Evolutionary conservation across 2,113 vertebrate species (phyloP).

Genomic region (Microcebus ravelobensis): DNA sequence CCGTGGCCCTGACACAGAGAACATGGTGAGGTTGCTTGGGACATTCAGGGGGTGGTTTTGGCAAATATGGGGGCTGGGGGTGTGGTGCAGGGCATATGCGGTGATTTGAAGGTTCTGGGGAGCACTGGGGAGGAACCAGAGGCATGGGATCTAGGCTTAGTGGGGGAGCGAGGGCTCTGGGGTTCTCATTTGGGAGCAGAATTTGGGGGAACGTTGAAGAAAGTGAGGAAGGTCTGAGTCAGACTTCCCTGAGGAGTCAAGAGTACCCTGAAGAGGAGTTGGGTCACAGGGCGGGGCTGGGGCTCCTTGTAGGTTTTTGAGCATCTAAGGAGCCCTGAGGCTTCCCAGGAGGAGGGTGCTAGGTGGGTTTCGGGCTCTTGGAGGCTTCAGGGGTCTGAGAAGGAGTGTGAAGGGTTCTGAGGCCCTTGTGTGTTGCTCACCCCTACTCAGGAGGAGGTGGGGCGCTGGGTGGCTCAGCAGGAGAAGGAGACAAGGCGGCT

Average conservation of each 20-base stretch:
- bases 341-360: background rate
- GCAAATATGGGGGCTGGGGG: background rate
- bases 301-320: background rate
- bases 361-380: background rate
- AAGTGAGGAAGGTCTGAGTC: background rate
- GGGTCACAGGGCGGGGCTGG: background rate
- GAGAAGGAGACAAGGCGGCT: slow-evolving; percentile 90
- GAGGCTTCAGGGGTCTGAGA: background rate
- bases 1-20: slow-evolving; percentile 87
- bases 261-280: background rate
- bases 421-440: background rate
- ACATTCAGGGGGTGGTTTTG: background rate
- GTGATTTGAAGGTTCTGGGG: background rate
- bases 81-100: background rate
- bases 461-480: slow-evolving; percentile 92
- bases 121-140: background rate
- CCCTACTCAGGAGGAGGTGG: slow-evolving; percentile 88
- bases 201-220: background rate
- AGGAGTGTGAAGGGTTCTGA: background rate
- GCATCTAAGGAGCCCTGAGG: background rate
- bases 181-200: background rate
- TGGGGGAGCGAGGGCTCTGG: background rate
- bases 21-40: slow-evolving; percentile 86
- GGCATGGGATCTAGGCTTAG: background rate
- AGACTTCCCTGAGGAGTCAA: background rate